Evolutionary conservation across 2,113 vertebrate genomes (phyloP).

Genomic region (Reinhardtius hippoglossoides): DNA sequence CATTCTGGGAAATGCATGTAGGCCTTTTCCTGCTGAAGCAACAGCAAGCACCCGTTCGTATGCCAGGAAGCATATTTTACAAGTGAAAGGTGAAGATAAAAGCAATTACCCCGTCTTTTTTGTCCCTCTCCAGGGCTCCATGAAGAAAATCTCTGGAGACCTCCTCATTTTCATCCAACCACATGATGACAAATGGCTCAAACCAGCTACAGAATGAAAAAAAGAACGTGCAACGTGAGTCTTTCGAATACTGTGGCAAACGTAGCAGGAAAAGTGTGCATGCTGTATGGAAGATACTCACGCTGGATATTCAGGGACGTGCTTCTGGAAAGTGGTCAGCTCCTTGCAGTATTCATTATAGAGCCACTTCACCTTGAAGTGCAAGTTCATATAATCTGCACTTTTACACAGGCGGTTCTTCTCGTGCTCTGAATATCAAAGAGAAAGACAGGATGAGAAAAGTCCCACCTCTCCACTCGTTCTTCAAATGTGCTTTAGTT

Average conservation of each 20-base stretch:
- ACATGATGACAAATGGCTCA: conserved; percentile 96
- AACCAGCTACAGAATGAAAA: conserved; percentile 88
- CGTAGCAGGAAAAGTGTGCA: neutral
- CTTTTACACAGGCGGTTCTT: conserved; percentile 96
- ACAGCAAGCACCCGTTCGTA: neutral
- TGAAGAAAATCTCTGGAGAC: conserved; percentile 97
- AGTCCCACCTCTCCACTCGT: neutral
- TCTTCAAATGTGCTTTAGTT: neutral
- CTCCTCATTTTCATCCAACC: conserved; percentile 98
- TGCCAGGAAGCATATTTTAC: neutral
- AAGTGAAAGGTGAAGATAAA: conserved; percentile 3
- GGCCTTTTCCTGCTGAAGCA: neutral
- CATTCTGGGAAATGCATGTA: no score
- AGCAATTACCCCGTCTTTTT: conserved; percentile 93
- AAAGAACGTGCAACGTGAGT: conserved; percentile 13
- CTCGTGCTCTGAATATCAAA: conserved; percentile 87
- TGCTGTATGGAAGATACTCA: conserved; percentile 77
- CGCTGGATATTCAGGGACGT: conserved; percentile 95
- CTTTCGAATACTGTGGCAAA: neutral
- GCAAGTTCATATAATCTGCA: conserved; percentile 98
- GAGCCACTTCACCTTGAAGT: conserved; percentile 99
- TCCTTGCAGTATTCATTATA: conserved; percentile 98
- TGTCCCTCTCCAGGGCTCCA: conserved; percentile 93
- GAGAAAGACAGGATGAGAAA: conserved; percentile 24
- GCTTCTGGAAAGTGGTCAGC: conserved; percentile 89